phyloP scores from a whole-genome alignment of 2,888 invertebrate genomes.

The Lasius fuliginosus region DNA sequence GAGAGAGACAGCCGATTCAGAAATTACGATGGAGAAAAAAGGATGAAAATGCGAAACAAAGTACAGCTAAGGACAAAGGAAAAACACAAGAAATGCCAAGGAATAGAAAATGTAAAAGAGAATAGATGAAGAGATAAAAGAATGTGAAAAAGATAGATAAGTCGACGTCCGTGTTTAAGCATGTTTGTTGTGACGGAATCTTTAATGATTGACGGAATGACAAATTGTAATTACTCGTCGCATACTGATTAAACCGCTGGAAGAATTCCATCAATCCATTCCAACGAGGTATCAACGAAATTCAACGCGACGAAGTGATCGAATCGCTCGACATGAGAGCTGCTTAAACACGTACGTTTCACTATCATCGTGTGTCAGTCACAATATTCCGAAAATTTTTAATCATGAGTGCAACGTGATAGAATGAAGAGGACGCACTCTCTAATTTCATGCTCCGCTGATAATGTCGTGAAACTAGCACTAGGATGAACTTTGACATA shows the following conservation, averaged over 20 bases:
- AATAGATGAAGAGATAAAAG: slow-evolving; percentile 26
- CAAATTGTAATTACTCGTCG: slow-evolving; percentile 43
- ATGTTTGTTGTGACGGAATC: slow-evolving; percentile 58
- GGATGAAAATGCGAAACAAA: slow-evolving; percentile 9
- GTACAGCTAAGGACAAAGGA: neutral
- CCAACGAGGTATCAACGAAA: slow-evolving; percentile 54
- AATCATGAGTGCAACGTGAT: neutral
- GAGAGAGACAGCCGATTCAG: slow-evolving; percentile 21
- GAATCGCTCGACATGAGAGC: slow-evolving; percentile 12
- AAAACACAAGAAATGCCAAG: neutral
- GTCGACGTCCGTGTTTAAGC: slow-evolving; percentile 55
- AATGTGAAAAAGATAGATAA: slow-evolving; percentile 41
- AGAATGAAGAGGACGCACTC: neutral
- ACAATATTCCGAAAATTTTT: slow-evolving; percentile 45
- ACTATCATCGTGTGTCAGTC: neutral
- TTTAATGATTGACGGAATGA: slow-evolving; percentile 41
- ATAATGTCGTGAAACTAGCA: slow-evolving; percentile 11
- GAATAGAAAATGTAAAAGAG: neutral
- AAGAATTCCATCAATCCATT: slow-evolving; percentile 64
- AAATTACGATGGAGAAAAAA: slow-evolving; percentile 5
- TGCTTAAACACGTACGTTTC: neutral
- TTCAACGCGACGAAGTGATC: slow-evolving; percentile 16
- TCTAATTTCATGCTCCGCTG: slow-evolving; percentile 42
- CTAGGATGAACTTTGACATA: slow-evolving; percentile 11
- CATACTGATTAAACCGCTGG: slow-evolving; percentile 72